These are phyloP conservation scores for Gandaritis pyraliata DNA, from an alignment of 2,888 invertebrate genomes.

Conservation along the genomic window DNA sequence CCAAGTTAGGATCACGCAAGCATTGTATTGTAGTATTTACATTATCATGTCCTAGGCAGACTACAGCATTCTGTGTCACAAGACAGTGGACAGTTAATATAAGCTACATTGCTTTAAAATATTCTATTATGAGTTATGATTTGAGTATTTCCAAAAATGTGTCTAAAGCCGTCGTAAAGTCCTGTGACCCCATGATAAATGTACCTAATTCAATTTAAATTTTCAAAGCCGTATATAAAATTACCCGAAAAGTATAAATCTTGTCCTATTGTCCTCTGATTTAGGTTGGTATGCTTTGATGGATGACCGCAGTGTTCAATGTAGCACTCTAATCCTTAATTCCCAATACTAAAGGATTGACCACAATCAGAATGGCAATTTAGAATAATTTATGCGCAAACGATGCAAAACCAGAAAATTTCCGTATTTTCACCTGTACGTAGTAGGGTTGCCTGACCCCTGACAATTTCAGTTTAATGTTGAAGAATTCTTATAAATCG, in stretches of 20 bases:
- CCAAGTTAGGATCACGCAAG: no score
- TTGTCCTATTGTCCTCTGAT: slow-evolving; percentile 44
- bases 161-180: neutral
- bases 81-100: no score
- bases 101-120: no score
- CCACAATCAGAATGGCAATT: slow-evolving; percentile 63
- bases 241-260: slow-evolving; percentile 32
- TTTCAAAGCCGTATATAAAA: slow-evolving; percentile 19
- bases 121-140: no score
- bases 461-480: no score
- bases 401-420: slow-evolving; percentile 47
- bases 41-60: no score
- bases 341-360: slow-evolving; percentile 56
- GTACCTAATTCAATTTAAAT: slow-evolving; percentile 10
- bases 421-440: slow-evolving; percentile 58
- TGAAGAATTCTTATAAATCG: no score
- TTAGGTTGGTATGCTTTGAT: slow-evolving; percentile 43
- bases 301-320: slow-evolving; percentile 50
- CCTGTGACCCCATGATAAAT: neutral
- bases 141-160: neutral
- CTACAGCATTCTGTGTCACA: no score
- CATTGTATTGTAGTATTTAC: no score
- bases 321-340: slow-evolving; percentile 53
- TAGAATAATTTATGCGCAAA: slow-evolving; percentile 59
- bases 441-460: no score